Percentiles rank a stretch among this genome's conserved stretches.
Evolutionary conservation across 2,113 vertebrate genomes (phyloP).

Genomic region (Epinephelus cyanopodus): DNA sequence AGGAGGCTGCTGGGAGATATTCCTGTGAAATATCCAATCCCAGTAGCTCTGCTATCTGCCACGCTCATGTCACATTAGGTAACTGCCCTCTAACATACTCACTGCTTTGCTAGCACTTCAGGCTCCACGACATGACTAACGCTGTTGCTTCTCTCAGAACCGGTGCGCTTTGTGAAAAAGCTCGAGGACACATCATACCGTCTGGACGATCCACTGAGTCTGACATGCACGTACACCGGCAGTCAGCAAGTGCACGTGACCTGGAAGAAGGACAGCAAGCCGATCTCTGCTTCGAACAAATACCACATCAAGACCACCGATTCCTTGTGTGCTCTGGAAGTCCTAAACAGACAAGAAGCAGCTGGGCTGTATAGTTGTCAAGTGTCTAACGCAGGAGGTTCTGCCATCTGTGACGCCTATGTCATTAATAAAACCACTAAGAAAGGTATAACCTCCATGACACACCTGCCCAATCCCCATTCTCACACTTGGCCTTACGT

Average conservation of each 20-base stretch:
- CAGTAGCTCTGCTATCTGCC: constrained; percentile 87
- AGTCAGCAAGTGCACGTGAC: constrained; percentile 86
- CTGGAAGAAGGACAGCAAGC: constrained; percentile 90
- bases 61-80: constrained; percentile 86
- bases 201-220: constrained; percentile 42
- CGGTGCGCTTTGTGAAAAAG: constrained; percentile 50
- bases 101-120: neutral
- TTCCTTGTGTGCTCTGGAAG: constrained; percentile 86
- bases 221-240: constrained; percentile 75
- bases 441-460: constrained; percentile 36
- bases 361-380: constrained; percentile 90
- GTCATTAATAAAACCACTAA: constrained; percentile 13
- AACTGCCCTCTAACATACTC: constrained; percentile 38
- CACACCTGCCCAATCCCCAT: too few species aligned
- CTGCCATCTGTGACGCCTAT: constrained; percentile 85
- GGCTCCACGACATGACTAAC: constrained; percentile 1
- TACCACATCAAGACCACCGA: constrained; percentile 76
- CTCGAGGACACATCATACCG: constrained; percentile 78
- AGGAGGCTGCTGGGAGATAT: constrained; percentile 87
- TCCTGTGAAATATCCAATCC: constrained; percentile 90
- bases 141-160: constrained; percentile 59
- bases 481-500: too few species aligned
- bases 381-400: constrained; percentile 88
- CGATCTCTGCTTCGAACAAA: constrained; percentile 82
- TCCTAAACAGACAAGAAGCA: constrained; percentile 80